phyloP scores from a whole-genome alignment of 2,113 vertebrate species.

The Gobius niger region DNA sequence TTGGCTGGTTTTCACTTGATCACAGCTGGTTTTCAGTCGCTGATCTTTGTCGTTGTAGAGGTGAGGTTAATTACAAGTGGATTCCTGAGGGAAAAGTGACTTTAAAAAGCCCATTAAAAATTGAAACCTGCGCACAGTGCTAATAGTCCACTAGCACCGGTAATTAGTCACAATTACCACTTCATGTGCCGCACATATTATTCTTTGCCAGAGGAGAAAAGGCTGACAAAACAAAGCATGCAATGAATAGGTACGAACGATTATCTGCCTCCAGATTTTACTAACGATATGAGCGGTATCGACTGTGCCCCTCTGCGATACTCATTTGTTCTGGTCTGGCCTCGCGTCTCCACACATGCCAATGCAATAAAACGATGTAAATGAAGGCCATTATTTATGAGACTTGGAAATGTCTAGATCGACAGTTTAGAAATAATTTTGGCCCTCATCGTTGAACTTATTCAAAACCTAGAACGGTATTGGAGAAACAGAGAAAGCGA shows the following conservation, averaged over 20 bases:
- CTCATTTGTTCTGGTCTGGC: conserved; percentile 65
- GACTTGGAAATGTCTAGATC: conserved; percentile 35
- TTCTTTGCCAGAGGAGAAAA: conserved; percentile 68
- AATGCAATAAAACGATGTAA: conserved; percentile 43
- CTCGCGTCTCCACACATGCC: conserved; percentile 53
- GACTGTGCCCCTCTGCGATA: conserved; percentile 55
- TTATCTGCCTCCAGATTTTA: conserved; percentile 69
- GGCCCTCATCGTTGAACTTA: conserved; percentile 16
- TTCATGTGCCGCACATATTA: conserved; percentile 72
- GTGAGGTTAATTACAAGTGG: conserved; percentile 72
- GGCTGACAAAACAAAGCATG: conserved; percentile 71
- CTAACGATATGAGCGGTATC: conserved; percentile 77
- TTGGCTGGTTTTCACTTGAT: conserved; percentile 27
- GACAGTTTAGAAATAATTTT: conserved; percentile 3
- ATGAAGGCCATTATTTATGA: conserved; percentile 51
- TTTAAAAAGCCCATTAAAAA: conserved; percentile 68
- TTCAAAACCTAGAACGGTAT: conserved; percentile 7
- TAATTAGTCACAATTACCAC: conserved; percentile 82
- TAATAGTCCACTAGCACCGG: conserved; percentile 66
- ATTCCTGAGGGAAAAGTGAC: conserved; percentile 63
- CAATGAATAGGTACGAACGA: conserved; percentile 69
- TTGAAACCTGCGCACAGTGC: conserved; percentile 73
- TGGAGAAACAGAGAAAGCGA: neutral
- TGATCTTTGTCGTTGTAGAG: conserved; percentile 65
- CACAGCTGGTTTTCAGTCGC: conserved; percentile 34